Evolutionary conservation across 2,888 invertebrate species (phyloP), one percentile per base, ranked within the genome.

Genomic region (Lithophane ornitopus): DNA sequence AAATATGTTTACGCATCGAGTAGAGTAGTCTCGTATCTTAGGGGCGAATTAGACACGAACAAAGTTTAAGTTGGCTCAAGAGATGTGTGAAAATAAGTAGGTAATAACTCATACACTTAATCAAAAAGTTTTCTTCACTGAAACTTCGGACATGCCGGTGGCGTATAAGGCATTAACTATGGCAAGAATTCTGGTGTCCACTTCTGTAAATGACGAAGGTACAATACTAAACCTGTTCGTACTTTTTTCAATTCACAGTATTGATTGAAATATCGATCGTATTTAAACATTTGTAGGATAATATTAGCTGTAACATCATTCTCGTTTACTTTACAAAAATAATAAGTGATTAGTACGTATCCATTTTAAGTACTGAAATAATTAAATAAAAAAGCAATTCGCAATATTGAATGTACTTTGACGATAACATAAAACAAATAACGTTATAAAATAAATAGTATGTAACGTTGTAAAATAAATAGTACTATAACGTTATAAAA

Each of bases 1-100:
- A 73, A 72, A 74, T 52, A 73, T 74, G 73, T 74, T 74, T 41
- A 73, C 73, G 49, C 41, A 22, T 58, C 22, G 22, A 41, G 22
- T 49, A 41, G 34, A 46, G 39, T 56, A 44, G 72, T 58, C 73
- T 39, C 41, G 19, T 74, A 41, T 74, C 41, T 72, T 16, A 73
- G 28, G 9, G 58, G 49, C 19, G 39, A 34, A 49, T 22, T 22
- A 58, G 71, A 39, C 44, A 19, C 26, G 39, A 22, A 49, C 39
- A 58, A 71, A 71, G 65, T 44, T 68, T 22, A 39, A 41, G 41
- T 52, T 16, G 28, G 14, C 41, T 41, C 39, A 52, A 71, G 16
- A 63, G 4, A 63, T 65, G 12, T 52, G 28, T n/a, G n/a, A 66
- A 46, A 61, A 6, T 26, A 68, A 41, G 14, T 34, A n/a, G n/a